Evolutionary conservation across 2,888 invertebrate genomes (phyloP), one percentile per base, ranked within the genome.

Genomic region (Amphipyra tragopoginis): DNA sequence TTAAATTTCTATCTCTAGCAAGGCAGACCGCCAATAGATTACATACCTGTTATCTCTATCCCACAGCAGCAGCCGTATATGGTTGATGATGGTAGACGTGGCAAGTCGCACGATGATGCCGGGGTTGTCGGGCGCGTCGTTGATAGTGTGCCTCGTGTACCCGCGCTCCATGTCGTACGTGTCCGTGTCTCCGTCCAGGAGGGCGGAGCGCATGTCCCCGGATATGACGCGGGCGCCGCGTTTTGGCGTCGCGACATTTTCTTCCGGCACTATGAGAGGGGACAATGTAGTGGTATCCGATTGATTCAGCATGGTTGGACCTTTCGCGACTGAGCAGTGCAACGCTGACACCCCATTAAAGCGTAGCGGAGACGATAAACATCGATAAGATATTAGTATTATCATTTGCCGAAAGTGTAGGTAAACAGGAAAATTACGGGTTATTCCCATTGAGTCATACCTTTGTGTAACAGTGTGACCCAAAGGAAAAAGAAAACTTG

Each of bases 101-200:
- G 96, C 96, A 57, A 99, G 95, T 82, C 98, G 97, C 48, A 99
- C 97, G 7, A 98, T 96, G 86, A 99, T 98, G 65, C 98, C 97
- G 63, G 90, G 90, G 87, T 97, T 96, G 90, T 96, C 83, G 54
- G 88, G 95, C 68, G 95, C 96, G 79, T 97, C 97, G 77, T 96
- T 97, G 86, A 99, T 98, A 67, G 97, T 96, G 91, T 99, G 98
- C 0, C 98, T 95, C 6, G 98, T 97, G 89, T 98, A 98, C 5
- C 98, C 99, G 72, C 97, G 96, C 90, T 99, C 99, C 97, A 98
- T 97, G 91, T 98, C 98, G 89, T 98, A 98, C 78, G 96, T 96
- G 69, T 96, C 96, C 43, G 96, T 96, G 93, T 99, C 98, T 0
- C 99, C 99, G 89, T 99, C 98, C 38, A 99, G 95, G 71, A 99